Evolutionary conservation across 2,113 vertebrate species (phyloP).

Genomic region (Misgurnus anguillicaudatus): DNA sequence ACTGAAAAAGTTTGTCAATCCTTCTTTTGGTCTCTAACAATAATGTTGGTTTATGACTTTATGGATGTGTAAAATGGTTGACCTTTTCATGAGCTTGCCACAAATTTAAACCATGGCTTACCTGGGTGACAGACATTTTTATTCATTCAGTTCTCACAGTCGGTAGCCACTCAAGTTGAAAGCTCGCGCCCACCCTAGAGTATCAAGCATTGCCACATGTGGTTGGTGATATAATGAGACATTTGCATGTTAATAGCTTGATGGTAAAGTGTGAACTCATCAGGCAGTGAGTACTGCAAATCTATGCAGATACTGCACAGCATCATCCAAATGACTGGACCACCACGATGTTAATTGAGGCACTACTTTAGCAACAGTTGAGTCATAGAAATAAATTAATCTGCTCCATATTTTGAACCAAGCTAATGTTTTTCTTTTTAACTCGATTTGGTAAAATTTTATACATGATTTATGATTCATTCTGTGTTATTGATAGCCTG

Average conservation of each 20-base stretch:
- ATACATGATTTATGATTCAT: no score
- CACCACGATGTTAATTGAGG: background rate
- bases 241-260: constrained; percentile 34
- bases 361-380: background rate
- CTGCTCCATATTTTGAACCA: no score
- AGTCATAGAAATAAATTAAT: no score
- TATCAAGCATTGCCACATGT: constrained; percentile 32
- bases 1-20: no score
- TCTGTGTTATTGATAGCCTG: no score
- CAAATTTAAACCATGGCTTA: no score
- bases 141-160: constrained; percentile 3
- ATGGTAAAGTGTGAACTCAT: constrained; percentile 9
- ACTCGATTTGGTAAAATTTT: no score
- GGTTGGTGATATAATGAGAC: constrained; percentile 28
- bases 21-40: no score
- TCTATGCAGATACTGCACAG: background rate
- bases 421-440: no score
- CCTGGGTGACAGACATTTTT: background rate
- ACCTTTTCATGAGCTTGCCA: background rate
- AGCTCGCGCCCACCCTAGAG: background rate
- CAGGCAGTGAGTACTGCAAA: constrained; percentile 5
- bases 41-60: background rate
- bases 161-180: background rate
- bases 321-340: background rate
- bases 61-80: background rate